Base-by-base conservation (phyloP, 2,113 vertebrate species). In the Trichomycterus rosablanca region DNA sequence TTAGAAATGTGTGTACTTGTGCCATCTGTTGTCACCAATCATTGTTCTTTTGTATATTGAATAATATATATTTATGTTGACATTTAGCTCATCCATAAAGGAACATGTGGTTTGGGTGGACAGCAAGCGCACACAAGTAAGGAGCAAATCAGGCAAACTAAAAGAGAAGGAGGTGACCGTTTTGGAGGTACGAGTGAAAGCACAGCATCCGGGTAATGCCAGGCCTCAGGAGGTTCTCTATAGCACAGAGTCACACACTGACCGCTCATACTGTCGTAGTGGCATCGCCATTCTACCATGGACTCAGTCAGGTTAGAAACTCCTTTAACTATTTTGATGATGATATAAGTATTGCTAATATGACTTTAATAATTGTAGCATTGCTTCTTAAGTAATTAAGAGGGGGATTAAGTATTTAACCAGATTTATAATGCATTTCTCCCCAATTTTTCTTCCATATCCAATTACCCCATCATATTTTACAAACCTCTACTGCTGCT, bases 81-180 rank as follows among this genome's bases (percentile, higher is more conserved):
- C n/a, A n/a, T n/a, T n/a, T 43, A 88, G 85, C 68, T 82, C 83
- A 14, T 78, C 84, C 9, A 83, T 89, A 37, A 83, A 84, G 78
- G 86, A 87, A 74, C 74, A 74, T 50, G 80, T 86, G 53, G 80
- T 89, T 35, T 87, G 81, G 84, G 81, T 84, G 0, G 87, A 89
- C 76, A 82, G 75, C 42, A 87, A 79, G 63, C 81, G 83, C 59
- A 87, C 84, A 0, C 77, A 75, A 63, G 79, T 87, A 9, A 84
- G 80, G 66, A 84, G 71, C 73, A 85, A 77, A 49, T 61, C 73
- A 1, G 86, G 84, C 44, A 86, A 83, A 71, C 66, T 87, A 65
- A 87, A 85, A 73, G 84, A 89, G 68, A 86, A 86, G 28, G 84
- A 87, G 61, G 73, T 79, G 43, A 82, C 81, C 1, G 73, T 89